Conservation (phyloP, 2,888 invertebrate genomes). For the Dorcus parallelipipedus region DNA sequence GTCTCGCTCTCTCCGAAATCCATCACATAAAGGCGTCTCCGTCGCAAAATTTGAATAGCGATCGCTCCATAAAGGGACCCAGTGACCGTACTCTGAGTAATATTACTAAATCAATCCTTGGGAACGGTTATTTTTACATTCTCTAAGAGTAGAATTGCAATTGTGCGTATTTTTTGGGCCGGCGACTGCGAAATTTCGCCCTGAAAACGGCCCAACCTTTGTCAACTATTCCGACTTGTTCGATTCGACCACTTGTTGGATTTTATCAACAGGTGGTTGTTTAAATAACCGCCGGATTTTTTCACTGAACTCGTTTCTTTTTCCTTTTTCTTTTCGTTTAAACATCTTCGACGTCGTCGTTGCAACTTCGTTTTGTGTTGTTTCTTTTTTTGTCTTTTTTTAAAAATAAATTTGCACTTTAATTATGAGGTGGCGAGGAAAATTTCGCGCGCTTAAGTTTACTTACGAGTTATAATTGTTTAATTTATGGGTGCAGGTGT, state of each 20-base stretch:
- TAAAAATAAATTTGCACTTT: no score
- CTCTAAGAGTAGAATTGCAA: constrained; percentile 12
- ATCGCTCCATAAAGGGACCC: constrained; percentile 37
- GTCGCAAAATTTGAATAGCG: constrained; percentile 30
- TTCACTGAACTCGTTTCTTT: no score
- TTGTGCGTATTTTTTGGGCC: constrained; percentile 4
- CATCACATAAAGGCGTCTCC: constrained; percentile 14
- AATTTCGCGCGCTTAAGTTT: no score
- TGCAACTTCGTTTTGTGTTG: no score
- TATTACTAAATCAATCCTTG: constrained; percentile 32
- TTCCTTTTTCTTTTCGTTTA: no score
- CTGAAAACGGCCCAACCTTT: not conserved
- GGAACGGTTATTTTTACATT: constrained; percentile 21
- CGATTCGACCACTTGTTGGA: constrained; percentile 38
- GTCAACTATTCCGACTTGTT: constrained; percentile 10
- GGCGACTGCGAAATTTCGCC: not conserved
- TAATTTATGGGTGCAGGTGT: no score
- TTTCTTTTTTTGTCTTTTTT: no score
- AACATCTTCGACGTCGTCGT: no score
- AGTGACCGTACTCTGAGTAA: constrained; percentile 29
- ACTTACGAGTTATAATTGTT: no score
- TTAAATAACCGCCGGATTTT: not conserved
- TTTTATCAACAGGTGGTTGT: constrained; percentile 37
- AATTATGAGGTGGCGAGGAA: no score
- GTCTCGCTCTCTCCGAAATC: constrained; percentile 10